A percentile compares a stretch with the other conserved stretches of the same genome.
Evolutionary conservation across 2,888 invertebrate species (phyloP).

Genomic region (Aproaerema taeniolella): DNA sequence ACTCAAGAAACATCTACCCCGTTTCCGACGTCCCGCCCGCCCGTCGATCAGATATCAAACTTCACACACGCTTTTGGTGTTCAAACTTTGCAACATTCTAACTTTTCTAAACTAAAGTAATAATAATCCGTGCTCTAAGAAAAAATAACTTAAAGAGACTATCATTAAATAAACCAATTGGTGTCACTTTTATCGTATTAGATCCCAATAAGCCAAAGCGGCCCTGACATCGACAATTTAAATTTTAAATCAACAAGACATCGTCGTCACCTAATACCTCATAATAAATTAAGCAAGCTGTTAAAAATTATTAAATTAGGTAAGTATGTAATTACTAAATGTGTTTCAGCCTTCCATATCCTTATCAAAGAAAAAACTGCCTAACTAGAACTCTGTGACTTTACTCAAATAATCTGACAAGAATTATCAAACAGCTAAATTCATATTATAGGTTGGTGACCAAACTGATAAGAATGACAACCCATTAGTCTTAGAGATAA

Average conservation of each 20-base stretch:
- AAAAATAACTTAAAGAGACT: not conserved
- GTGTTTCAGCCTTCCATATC: not conserved
- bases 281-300: slow-evolving; percentile 28
- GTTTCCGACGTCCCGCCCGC: slow-evolving; percentile 9
- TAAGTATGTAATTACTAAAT: slow-evolving; percentile 6
- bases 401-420: no score
- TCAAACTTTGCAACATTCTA: slow-evolving; percentile 19
- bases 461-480: no score
- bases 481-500: no score
- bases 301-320: slow-evolving; percentile 19
- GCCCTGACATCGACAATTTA: slow-evolving; percentile 35
- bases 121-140: no score
- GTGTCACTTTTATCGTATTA: slow-evolving; percentile 24
- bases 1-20: slow-evolving; percentile 34
- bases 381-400: slow-evolving; percentile 5
- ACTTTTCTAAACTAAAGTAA: slow-evolving; percentile 10
- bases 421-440: no score
- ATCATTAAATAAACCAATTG: slow-evolving; percentile 22
- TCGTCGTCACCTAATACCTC: slow-evolving; percentile 28
- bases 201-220: slow-evolving; percentile 32
- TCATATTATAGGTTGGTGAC: no score
- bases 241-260: slow-evolving; percentile 36
- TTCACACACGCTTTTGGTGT: slow-evolving; percentile 17
- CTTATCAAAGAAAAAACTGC: slow-evolving; percentile 6
- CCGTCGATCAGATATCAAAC: slow-evolving; percentile 17